Base-by-base conservation (phyloP, 2,797 vertebrate species). In the Kryptolebias ocellatus region DNA sequence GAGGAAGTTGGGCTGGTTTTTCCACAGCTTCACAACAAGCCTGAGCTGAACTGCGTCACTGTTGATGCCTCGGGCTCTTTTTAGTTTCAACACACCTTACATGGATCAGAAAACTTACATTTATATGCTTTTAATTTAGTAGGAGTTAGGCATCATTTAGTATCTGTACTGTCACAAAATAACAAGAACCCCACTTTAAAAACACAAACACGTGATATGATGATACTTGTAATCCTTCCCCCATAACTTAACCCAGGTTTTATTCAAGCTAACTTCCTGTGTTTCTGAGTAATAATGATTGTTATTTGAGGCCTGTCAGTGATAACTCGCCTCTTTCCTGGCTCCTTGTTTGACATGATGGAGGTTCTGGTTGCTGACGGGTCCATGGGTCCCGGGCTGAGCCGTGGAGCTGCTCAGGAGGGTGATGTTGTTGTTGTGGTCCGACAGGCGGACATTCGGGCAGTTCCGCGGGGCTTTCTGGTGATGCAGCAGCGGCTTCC, bases 401-500 rank as follows among this genome's bases (percentile, higher is more conserved):
- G 47, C 45, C 2, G 80, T 8, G 4, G 72, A 1, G 57, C 17
- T 74, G 46, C 79, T 11, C 60, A 42, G 14, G 11, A 15, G 45
- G 15, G 27, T 45, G 83, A 74, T 66, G 56, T 56, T 81, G 79
- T 83, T 86, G 81, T 85, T 78, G 74, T 73, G 74, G 55, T 88
- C 85, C 0, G 64, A 51, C 14, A 82, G 52, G 5, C 76, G 79
- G 70, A 39, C 17, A 47, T 11, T 66, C 50, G 71, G 68, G n/a
- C 20, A 3, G 63, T 34, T 80, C 16, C 61, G 77, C 34, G 63
- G 67, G 1, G 76, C 4, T 51, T 85, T 89, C 28, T 80, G 85
- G 20, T 76, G 74, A 29, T 67, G 80, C 60, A 49, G 75, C 49
- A 57, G 47, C 11, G 68, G 42, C 14, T 84, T 87, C 74, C 63